Evolutionary conservation across 2,888 invertebrate species (phyloP).

Genomic region (Stenoptilia bipunctidactyla): DNA sequence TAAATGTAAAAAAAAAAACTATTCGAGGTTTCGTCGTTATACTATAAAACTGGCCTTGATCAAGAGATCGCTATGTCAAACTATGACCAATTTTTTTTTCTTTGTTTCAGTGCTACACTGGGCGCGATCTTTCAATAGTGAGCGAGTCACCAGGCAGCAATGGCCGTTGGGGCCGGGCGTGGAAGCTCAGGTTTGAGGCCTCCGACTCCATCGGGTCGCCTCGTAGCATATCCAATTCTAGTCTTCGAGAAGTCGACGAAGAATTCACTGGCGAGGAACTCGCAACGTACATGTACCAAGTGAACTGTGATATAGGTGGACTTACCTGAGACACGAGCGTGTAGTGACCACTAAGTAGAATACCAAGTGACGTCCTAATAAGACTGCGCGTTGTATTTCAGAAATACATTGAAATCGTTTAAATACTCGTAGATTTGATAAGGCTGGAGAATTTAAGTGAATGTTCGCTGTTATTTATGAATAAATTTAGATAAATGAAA

Average conservation of each 20-base stretch:
- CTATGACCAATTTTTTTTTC: too few relatives aligned
- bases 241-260: constrained; percentile 79
- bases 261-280: constrained; percentile 78
- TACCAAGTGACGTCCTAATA: background rate
- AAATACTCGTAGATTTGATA: too few relatives aligned
- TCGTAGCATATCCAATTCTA: constrained; percentile 79
- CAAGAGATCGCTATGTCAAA: too few relatives aligned
- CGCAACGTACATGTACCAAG: constrained; percentile 77
- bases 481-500: too few relatives aligned
- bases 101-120: constrained; percentile 40
- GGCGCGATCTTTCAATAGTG: constrained; percentile 42
- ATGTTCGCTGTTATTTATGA: too few relatives aligned
- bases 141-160: constrained; percentile 47
- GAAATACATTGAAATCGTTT: too few relatives aligned
- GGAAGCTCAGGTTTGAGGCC: constrained; percentile 31
- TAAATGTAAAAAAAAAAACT: too few relatives aligned
- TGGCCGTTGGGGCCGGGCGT: constrained; percentile 43
- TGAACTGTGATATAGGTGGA: constrained; percentile 65
- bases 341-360: background rate
- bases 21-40: too few relatives aligned
- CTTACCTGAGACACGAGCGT: constrained; percentile 46
- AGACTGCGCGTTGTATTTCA: background rate
- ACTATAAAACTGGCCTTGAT: too few relatives aligned
- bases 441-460: too few relatives aligned
- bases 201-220: constrained; percentile 60